phyloP scores from a whole-genome alignment of 64 coral and sea anemone genomes.

The Anthopleura sola region DNA sequence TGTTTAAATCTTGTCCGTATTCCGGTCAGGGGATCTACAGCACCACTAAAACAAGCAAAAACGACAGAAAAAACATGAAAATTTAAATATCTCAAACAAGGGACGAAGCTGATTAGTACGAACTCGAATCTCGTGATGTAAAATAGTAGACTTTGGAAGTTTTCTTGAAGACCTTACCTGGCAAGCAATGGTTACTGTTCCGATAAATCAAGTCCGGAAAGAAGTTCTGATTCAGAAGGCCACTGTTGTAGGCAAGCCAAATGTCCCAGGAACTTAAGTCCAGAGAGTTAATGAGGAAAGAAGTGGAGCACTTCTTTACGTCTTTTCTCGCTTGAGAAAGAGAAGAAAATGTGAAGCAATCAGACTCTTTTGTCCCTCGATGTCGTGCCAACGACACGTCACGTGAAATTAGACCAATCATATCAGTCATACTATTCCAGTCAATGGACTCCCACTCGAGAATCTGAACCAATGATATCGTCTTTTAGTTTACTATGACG shows the following conservation, averaged over 20 bases:
- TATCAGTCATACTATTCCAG: not conserved
- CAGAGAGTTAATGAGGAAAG: not conserved
- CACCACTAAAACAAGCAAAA: slow-evolving; percentile 57
- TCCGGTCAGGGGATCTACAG: slow-evolving; percentile 98
- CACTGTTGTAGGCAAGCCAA: slow-evolving; percentile 50
- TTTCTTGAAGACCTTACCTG: slow-evolving; percentile 48
- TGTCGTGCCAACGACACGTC: slow-evolving; percentile 19
- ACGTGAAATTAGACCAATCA: slow-evolving; percentile 18
- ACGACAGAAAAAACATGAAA: slow-evolving; percentile 2
- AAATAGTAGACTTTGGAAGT: not conserved
- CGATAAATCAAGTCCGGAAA: slow-evolving; percentile 90
- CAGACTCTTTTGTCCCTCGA: slow-evolving; percentile 21
- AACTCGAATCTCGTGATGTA: not conserved
- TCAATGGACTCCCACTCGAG: not conserved
- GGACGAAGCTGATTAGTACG: not conserved
- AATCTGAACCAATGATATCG: not conserved
- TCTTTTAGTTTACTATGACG: too few relatives aligned
- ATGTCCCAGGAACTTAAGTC: slow-evolving; percentile 10
- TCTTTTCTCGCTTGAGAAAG: not conserved
- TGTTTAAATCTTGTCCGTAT: slow-evolving; percentile 92
- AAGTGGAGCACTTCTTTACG: not conserved
- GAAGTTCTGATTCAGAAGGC: slow-evolving; percentile 81
- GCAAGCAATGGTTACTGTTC: slow-evolving; percentile 92
- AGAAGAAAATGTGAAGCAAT: slow-evolving; percentile 16
- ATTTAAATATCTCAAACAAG: not conserved